Percentiles rank a stretch among this genome's conserved stretches.
Conservation (phyloP, 2,113 vertebrate species). For the Pygoscelis antarcticus region DNA sequence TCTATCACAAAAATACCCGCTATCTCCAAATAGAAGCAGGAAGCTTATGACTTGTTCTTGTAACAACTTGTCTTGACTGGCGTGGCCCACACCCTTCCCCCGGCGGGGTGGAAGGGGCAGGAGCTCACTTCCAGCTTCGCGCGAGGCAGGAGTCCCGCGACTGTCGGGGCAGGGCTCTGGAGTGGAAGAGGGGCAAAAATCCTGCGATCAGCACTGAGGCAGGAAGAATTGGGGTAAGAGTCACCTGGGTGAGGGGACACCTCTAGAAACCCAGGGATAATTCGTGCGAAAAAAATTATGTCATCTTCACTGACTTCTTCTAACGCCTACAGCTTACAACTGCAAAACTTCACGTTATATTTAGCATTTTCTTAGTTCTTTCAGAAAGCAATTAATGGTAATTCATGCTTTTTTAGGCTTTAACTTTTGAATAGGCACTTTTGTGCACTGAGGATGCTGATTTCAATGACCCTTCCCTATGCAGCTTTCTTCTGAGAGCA, state of each 20-base stretch:
- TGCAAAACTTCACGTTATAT: neutral
- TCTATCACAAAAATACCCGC: neutral
- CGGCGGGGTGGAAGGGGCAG: neutral
- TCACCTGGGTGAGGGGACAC: neutral
- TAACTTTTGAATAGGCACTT: neutral
- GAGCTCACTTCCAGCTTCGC: neutral
- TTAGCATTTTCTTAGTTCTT: neutral
- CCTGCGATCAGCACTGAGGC: neutral
- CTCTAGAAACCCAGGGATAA: neutral
- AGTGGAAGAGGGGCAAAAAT: neutral
- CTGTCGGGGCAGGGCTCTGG: neutral
- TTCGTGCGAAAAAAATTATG: fast-evolving
- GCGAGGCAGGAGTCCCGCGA: neutral
- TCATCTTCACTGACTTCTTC: neutral
- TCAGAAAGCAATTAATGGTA: neutral
- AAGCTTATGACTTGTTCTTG: constrained; percentile 9
- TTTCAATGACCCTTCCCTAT: neutral
- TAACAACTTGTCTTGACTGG: neutral
- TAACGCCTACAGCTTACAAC: neutral
- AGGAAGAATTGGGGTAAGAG: neutral
- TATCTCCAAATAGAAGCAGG: constrained; percentile 32
- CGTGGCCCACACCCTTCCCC: neutral
- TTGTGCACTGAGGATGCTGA: neutral
- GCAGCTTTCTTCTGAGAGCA: neutral
- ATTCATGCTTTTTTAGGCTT: neutral